Evolutionary conservation across 1,140 invertebrate genomes (phyloP).

Genomic region (Dufourea novaeangliae): DNA sequence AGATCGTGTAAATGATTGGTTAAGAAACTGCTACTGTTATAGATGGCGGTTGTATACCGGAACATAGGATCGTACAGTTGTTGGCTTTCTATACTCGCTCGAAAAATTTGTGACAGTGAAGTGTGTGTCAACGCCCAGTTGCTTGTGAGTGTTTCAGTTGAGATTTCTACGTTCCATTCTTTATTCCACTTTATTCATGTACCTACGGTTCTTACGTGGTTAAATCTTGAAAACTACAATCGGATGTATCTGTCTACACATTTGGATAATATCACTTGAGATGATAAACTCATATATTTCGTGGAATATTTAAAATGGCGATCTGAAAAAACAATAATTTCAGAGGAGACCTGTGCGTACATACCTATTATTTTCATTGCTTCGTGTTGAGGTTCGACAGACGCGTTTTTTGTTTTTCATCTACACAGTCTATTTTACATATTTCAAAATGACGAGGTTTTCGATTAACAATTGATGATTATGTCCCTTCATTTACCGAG

Average conservation of each 20-base stretch:
- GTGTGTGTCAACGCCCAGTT: constrained; percentile 76
- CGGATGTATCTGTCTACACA: neutral
- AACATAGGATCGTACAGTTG: neutral
- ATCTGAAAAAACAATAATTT: constrained; percentile 71
- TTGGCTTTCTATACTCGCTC: constrained; percentile 28
- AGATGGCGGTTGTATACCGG: constrained; percentile 21
- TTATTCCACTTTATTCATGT: no score
- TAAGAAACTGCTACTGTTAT: neutral
- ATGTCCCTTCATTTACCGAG: neutral
- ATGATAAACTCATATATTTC: constrained; percentile 42
- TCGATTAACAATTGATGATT: neutral
- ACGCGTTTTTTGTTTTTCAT: neutral
- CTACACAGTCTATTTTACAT: neutral
- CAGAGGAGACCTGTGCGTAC: constrained; percentile 45
- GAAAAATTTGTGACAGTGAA: constrained; percentile 58
- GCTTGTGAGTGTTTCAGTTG: constrained; percentile 71
- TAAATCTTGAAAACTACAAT: neutral
- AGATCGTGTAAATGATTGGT: neutral
- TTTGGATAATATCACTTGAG: neutral
- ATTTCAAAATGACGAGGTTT: neutral
- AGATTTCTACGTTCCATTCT: constrained; percentile 50
- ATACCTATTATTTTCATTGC: no score
- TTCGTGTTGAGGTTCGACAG: constrained; percentile 3
- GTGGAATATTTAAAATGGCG: constrained; percentile 73
- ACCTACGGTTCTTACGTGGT: neutral